Conservation (phyloP, 2,888 invertebrate genomes). For the Tachina lurida region DNA sequence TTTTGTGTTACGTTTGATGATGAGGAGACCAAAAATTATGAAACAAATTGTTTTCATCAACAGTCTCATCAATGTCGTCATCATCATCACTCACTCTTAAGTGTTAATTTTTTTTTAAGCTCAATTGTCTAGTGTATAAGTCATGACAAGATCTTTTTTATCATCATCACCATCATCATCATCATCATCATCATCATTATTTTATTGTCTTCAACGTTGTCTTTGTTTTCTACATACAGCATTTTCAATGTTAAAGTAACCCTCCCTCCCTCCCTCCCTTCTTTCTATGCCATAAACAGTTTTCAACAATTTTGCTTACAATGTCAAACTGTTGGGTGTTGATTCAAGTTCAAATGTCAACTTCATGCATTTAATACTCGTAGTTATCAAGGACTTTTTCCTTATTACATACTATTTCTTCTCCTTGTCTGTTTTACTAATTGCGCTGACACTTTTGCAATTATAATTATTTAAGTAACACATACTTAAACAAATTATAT, state of each 20-base stretch:
- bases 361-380: slow-evolving; percentile 48
- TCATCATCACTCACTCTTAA: slow-evolving; percentile 21
- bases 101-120: background rate
- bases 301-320: slow-evolving; percentile 52
- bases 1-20: background rate
- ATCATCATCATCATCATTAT: background rate
- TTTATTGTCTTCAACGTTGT: background rate
- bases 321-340: slow-evolving; percentile 48
- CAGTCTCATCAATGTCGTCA: slow-evolving; percentile 17
- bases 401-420: background rate
- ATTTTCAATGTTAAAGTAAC: background rate
- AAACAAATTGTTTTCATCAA: slow-evolving; percentile 17
- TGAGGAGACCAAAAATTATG: background rate
- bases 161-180: background rate
- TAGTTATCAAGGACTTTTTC: slow-evolving; percentile 25
- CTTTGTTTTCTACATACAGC: slow-evolving; percentile 15
- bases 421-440: background rate
- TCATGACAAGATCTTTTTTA: slow-evolving; percentile 24
- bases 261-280: slow-evolving; percentile 1
- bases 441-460: slow-evolving; percentile 31
- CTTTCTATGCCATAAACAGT: background rate
- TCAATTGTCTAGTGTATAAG: slow-evolving; percentile 41
- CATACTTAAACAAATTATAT: background rate
- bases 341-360: slow-evolving; percentile 48
- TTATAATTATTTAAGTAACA: slow-evolving; percentile 10